Evolutionary conservation across 2,888 invertebrate genomes (phyloP), one percentile per base, ranked within the genome.

Genomic region (Halictus ligatus): DNA sequence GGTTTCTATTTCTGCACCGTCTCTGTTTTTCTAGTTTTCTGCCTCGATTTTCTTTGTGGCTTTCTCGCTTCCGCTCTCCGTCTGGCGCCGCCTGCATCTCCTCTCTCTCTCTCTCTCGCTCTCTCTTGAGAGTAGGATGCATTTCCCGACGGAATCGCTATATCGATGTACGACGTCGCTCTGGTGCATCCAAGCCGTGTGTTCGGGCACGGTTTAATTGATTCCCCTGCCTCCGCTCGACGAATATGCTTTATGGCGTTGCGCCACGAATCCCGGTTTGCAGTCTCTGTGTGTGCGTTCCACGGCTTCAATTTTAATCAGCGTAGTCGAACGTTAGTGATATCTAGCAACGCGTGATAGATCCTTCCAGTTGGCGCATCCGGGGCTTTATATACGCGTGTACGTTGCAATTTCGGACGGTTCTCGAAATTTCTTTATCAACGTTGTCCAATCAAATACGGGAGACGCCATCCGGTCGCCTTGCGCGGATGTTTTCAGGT

Each of bases 181-280:
- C 75, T 0, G 43, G 35, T 76, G 43, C 64, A 76, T 73, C 46
- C 43, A 10, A 15, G 40, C 54, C 54, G 54, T 72, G 72, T 85
- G 64, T 35, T 74, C 75, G 54, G 54, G 71, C 43, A 67, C 72
- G 54, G 48, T 72, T 86, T 86, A 86, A 86, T 86, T 81, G 86
- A 86, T 86, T 86, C 87, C 75, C 75, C 71, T 60, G 82, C 40
- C 79, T 80, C 75, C 18, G 85, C 75, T 67, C 73, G 80, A 71
- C 80, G 86, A 80, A 85, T 85, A 80, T 73, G 58, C 86, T 74
- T 80, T 67, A 76, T 64, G 50, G 48, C 43, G 58, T 60, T 40
- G 75, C 75, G 60, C 75, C 69, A 69, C 54, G 77, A 40, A 50
- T 50, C 50, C 50, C 69, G 50, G 77, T 25, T 25, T 54, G 60